phyloP scores from a whole-genome alignment of 2,888 invertebrate genomes.

The Panopea generosa region DNA sequence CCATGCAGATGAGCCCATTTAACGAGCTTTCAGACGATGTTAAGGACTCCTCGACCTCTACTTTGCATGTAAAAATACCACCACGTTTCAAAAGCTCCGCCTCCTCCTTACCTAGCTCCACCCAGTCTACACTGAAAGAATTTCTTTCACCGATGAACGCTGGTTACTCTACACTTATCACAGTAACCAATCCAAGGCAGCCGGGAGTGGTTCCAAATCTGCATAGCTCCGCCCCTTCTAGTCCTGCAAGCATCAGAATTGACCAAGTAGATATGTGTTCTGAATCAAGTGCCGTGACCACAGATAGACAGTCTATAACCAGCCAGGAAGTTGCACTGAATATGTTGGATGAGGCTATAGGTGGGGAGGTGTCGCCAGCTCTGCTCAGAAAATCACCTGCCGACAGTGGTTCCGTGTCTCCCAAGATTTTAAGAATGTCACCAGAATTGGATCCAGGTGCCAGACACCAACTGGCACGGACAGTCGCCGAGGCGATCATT shows the following conservation, averaged over 20 bases:
- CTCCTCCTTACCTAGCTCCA: neutral
- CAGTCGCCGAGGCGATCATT: conserved; percentile 71
- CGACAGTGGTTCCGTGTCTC: neutral
- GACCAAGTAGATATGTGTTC: conserved; percentile 11
- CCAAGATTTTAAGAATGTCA: neutral
- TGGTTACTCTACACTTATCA: neutral
- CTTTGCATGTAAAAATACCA: conserved; percentile 21
- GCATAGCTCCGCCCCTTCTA: conserved; percentile 2
- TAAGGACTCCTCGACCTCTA: conserved; percentile 8
- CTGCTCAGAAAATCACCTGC: neutral
- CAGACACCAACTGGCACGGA: conserved; percentile 69
- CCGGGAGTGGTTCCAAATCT: no score
- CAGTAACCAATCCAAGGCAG: conserved; percentile 4
- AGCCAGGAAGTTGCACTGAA: conserved; percentile 49
- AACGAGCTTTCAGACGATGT: conserved; percentile 16
- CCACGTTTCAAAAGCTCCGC: neutral
- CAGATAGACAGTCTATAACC: conserved; percentile 20
- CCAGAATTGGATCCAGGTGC: conserved; percentile 23
- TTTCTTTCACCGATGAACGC: neutral
- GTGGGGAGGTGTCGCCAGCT: conserved; percentile 27
- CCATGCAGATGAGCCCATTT: conserved; percentile 48
- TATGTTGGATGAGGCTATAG: conserved; percentile 47
- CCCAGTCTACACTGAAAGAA: conserved; percentile 4
- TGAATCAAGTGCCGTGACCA: conserved; percentile 9
- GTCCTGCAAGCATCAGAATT: neutral